Percentiles rank a stretch among this genome's conserved stretches.
These are phyloP conservation scores for Mallotus villosus DNA, from an alignment of 2,797 vertebrate genomes.

Conservation along the genomic window DNA sequence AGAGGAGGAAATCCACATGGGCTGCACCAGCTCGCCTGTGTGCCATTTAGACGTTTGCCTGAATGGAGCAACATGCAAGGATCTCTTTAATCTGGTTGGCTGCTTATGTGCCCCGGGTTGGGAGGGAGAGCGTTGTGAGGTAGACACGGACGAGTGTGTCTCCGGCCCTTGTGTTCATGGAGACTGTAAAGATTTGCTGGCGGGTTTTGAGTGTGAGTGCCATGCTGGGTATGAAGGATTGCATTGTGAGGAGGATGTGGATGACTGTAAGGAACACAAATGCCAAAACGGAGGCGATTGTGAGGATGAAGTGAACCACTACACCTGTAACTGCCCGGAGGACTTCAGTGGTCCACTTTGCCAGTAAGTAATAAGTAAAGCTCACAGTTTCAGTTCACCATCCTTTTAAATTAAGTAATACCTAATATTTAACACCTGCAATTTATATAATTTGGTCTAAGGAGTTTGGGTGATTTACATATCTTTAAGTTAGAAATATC, in stretches of 20 bases:
- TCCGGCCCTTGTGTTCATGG: conserved; percentile 83
- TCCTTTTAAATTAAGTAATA: background rate
- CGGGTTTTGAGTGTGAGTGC: conserved; percentile 83
- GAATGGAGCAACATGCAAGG: conserved; percentile 79
- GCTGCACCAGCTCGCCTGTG: conserved; percentile 78
- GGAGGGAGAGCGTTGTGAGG: conserved; percentile 81
- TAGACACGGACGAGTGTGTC: conserved; percentile 79
- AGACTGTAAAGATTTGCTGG: conserved; percentile 75
- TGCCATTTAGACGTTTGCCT: conserved; percentile 80
- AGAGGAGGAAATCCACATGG: conserved; percentile 51
- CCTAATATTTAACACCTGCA: no score
- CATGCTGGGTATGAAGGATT: conserved; percentile 78
- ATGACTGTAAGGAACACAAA: conserved; percentile 79
- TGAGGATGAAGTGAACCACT: conserved; percentile 75
- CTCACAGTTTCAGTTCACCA: background rate
- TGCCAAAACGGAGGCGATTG: conserved; percentile 83
- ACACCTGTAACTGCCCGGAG: conserved; percentile 79
- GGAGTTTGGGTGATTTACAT: no score
- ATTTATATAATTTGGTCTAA: no score
- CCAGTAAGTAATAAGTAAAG: conserved; percentile 72
- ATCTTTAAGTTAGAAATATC: no score
- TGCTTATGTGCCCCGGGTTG: conserved; percentile 82
- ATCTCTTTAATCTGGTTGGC: conserved; percentile 81
- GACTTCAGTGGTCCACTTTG: conserved; percentile 79
- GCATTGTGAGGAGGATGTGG: conserved; percentile 78